Evolutionary conservation across 2,888 invertebrate genomes (phyloP), one percentile per base, ranked within the genome.

Genomic region (Entomobrya proxima): DNA sequence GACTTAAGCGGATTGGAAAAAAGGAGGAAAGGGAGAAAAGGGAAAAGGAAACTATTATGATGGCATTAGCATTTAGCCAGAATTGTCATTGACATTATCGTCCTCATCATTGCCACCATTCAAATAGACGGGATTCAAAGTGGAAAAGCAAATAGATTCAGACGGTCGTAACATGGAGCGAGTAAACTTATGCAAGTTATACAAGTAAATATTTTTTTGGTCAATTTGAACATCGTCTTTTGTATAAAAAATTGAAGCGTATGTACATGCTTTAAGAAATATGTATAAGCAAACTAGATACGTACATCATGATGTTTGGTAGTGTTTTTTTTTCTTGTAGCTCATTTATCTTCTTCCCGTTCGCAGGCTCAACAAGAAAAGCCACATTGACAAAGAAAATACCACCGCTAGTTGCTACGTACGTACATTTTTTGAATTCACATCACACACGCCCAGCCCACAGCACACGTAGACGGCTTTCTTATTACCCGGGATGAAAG

Each of bases 1-100:
- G 67, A 78, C 64, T 47, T 79, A 79, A 79, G 67, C 79, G 69
- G 79, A 79, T 79, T 79, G 61, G 15, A 32, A 32, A 61, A 61
- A 61, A 58, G 27, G 52, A 21, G n/a, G n/a, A n/a, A n/a, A n/a
- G n/a, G n/a, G n/a, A n/a, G n/a, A n/a, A n/a, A n/a, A 52, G 15
- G 21, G 55, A 27, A 55, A 55, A 55, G 55, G 27, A 55, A 55
- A 55, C 55, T 27, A 55, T 55, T 55, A 55, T 55, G 24, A 55
- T 55, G 55, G 55, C 27, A 55, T 55, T 55, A 55, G 55, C 55
- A 55, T 15, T 27, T 11, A 7, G 50, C 11, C n/a, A n/a, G n/a
- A n/a, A 50, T 50, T 2, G 21, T 18, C 50, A 18, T 50, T 21
- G 21, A 18, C 50, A 2, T n/a, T 13, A 50, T 50, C 18, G 2